Percentiles rank a stretch among this genome's conserved stretches.
Evolutionary conservation across 2,888 invertebrate species (phyloP).

Genomic region (Stramonita haemastoma): DNA sequence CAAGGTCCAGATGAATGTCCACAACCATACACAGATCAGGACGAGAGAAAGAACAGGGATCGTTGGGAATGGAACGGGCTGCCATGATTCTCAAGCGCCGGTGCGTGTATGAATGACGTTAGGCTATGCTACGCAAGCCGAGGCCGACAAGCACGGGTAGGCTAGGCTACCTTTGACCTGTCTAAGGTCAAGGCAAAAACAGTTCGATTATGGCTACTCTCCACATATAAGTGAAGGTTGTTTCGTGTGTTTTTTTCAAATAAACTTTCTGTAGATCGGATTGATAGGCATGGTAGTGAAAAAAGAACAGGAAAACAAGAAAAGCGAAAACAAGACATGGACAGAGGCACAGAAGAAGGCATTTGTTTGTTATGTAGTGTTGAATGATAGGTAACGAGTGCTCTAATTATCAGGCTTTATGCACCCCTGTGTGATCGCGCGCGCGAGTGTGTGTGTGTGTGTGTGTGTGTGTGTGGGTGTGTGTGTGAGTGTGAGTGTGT

Average conservation of each 20-base stretch:
- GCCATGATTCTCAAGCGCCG: too few species aligned
- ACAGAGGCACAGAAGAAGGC: neutral
- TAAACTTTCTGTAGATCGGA: too few species aligned
- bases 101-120: too few species aligned
- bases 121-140: too few species aligned
- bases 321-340: neutral
- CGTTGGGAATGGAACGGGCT: neutral
- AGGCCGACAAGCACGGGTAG: too few species aligned
- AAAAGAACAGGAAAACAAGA: neutral
- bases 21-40: slow-evolving; percentile 78
- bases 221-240: too few species aligned
- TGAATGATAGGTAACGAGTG: neutral
- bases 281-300: too few species aligned
- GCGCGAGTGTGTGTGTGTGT: neutral
- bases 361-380: neutral
- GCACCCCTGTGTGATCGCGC: neutral
- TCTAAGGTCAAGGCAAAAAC: too few species aligned
- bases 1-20: slow-evolving; percentile 83
- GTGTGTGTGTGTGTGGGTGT: neutral
- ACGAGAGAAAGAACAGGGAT: neutral
- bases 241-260: too few species aligned
- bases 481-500: neutral
- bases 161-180: too few species aligned
- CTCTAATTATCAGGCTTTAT: neutral
- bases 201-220: too few species aligned